Conservation (phyloP, 2,113 vertebrate species). For the Heliornis fulica region DNA sequence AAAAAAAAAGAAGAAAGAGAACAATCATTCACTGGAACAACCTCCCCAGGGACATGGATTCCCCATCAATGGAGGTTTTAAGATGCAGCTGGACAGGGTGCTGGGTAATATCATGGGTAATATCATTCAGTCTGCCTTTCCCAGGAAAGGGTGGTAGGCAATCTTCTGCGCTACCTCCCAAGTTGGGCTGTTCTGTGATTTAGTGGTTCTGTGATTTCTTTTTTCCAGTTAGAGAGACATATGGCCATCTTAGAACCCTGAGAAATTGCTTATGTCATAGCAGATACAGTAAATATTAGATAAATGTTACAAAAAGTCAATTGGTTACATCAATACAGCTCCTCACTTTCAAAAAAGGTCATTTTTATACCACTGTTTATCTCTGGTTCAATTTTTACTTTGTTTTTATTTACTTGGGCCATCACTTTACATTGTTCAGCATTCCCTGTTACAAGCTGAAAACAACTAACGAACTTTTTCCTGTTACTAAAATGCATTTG, state of each 20-base stretch:
- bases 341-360: background rate
- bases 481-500: background rate
- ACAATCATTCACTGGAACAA: background rate
- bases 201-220: background rate
- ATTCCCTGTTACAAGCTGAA: background rate
- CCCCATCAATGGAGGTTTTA: background rate
- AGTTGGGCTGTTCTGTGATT: background rate
- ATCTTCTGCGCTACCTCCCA: background rate
- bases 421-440: background rate
- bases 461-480: background rate
- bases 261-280: background rate
- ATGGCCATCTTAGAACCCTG: background rate
- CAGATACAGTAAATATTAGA: background rate
- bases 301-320: background rate
- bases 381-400: background rate
- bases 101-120: background rate
- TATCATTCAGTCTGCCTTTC: background rate
- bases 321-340: background rate
- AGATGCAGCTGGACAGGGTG: background rate
- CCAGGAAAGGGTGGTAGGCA: fast-evolving
- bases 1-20: background rate
- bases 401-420: background rate
- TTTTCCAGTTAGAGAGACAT: background rate
- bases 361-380: background rate
- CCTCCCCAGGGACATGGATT: background rate